phyloP scores from a whole-genome alignment of 2,888 invertebrate species.

The Agrenia bidenticulata region DNA sequence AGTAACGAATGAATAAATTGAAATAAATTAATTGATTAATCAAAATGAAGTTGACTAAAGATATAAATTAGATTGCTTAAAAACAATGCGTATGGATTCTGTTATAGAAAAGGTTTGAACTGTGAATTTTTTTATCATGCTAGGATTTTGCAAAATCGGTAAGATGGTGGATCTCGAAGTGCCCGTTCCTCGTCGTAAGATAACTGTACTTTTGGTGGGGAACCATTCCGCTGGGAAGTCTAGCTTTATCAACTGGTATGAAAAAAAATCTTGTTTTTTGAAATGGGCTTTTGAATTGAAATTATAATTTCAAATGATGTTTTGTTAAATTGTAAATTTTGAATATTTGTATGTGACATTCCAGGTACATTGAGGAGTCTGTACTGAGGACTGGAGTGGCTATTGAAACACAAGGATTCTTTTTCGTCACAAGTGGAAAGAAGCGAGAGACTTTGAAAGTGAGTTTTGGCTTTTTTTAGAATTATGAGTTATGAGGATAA shows the following conservation, averaged over 20 bases:
- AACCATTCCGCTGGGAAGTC: constrained; percentile 65
- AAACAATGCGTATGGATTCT: too few relatives aligned
- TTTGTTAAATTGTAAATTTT: too few relatives aligned
- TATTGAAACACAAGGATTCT: constrained; percentile 65
- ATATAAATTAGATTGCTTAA: too few relatives aligned
- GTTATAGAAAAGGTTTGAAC: too few relatives aligned
- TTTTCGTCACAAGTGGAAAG: constrained; percentile 62
- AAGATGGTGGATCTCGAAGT: constrained; percentile 58
- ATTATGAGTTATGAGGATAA: too few relatives aligned
- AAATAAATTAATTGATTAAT: too few relatives aligned
- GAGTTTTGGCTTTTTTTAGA: neutral
- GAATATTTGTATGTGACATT: neutral
- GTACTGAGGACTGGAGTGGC: constrained; percentile 63
- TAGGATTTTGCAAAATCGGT: constrained; percentile 60
- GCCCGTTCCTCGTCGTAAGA: constrained; percentile 61
- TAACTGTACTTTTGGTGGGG: constrained; percentile 62
- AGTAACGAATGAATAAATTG: too few relatives aligned
- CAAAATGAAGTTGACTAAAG: too few relatives aligned
- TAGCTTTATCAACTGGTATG: constrained; percentile 64
- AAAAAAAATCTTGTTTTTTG: too few relatives aligned
- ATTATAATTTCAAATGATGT: too few relatives aligned
- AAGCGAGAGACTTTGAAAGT: constrained; percentile 62
- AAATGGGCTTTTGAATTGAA: too few relatives aligned
- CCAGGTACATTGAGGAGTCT: constrained; percentile 63
- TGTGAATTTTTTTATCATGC: constrained; percentile 31